phyloP scores from a whole-genome alignment of 2,797 vertebrate genomes.

The Sebastiscus albofasciatus region DNA sequence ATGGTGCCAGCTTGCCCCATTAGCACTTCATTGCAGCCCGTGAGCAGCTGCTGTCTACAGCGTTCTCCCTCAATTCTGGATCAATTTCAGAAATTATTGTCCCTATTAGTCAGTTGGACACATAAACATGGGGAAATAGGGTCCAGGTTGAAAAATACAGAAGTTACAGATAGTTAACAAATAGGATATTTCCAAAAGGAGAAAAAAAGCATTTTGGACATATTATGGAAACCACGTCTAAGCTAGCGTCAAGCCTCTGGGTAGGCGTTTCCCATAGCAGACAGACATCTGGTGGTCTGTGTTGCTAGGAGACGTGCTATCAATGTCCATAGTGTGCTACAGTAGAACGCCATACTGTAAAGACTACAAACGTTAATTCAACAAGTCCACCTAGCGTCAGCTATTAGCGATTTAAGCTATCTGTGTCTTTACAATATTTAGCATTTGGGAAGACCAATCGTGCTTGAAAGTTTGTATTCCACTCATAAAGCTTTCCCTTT shows the following conservation, averaged over 20 bases:
- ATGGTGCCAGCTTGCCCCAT: too few species aligned
- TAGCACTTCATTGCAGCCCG: too few species aligned
- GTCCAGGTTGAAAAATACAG: too few species aligned
- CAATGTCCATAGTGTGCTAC: background rate
- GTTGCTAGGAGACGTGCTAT: background rate
- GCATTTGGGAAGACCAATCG: background rate
- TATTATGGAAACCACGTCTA: rapidly evolving
- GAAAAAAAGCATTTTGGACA: too few species aligned
- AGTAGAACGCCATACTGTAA: background rate
- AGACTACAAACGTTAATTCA: background rate
- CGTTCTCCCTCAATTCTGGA: too few species aligned
- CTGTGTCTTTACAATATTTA: background rate
- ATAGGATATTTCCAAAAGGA: background rate
- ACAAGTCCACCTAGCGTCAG: background rate
- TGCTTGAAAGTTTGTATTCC: background rate
- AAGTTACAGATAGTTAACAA: too few species aligned
- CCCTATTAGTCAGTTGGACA: too few species aligned
- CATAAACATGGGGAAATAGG: too few species aligned
- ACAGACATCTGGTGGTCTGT: background rate
- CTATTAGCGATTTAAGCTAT: background rate
- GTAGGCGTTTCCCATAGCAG: background rate
- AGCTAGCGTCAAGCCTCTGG: background rate
- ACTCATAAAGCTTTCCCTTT: background rate
- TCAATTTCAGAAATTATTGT: background rate
- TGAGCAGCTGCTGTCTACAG: too few species aligned